These are phyloP conservation scores for Cotesia typhae DNA, from an alignment of 1,140 invertebrate genomes.

Conservation along the genomic window DNA sequence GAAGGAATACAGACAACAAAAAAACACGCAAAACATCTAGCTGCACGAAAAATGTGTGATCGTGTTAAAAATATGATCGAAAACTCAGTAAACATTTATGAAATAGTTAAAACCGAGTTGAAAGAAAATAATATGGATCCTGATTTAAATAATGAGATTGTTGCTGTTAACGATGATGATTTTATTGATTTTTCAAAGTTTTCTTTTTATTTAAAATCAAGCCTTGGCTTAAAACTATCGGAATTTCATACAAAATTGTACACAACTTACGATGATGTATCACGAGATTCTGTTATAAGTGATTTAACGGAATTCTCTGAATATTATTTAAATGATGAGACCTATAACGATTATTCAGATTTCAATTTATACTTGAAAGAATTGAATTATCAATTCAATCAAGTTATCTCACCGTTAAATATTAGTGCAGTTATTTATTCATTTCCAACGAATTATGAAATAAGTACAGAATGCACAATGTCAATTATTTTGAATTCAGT, in stretches of 20 bases:
- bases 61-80: constrained; percentile 51
- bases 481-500: constrained; percentile 40
- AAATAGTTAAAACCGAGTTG: neutral
- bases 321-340: neutral
- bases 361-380: neutral
- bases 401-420: too few species aligned
- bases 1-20: constrained; percentile 66
- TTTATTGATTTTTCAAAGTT: constrained; percentile 38
- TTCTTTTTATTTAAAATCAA: constrained; percentile 41
- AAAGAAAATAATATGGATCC: neutral
- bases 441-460: neutral
- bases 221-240: constrained; percentile 52
- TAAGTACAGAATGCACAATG: constrained; percentile 4
- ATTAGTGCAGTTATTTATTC: too few species aligned
- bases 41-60: constrained; percentile 67
- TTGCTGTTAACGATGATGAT: constrained; percentile 34
- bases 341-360: neutral
- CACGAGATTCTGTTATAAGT: constrained; percentile 31
- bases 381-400: too few species aligned
- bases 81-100: constrained; percentile 12
- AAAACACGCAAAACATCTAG: constrained; percentile 69
- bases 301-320: constrained; percentile 10
- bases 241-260: constrained; percentile 52
- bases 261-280: constrained; percentile 31
- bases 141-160: neutral